phyloP scores from a whole-genome alignment of 2,113 vertebrate genomes.

The Eira barbara region DNA sequence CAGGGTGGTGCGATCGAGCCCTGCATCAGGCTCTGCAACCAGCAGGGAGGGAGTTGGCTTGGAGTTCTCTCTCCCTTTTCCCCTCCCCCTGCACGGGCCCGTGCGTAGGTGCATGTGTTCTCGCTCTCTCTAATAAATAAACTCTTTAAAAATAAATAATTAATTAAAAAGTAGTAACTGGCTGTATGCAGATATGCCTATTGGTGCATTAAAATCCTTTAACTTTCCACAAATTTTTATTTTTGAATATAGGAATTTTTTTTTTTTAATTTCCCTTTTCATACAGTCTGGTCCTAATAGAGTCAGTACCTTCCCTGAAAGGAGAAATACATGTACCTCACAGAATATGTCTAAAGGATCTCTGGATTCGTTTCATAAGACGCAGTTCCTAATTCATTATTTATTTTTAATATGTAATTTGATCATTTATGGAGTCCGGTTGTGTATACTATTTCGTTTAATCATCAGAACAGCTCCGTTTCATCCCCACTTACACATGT shows the following conservation, averaged over 20 bases:
- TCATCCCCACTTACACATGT: background rate
- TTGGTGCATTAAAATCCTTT: background rate
- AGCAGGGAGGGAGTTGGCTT: too few relatives aligned
- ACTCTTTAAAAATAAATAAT: too few relatives aligned
- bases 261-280: background rate
- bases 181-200: background rate
- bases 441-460: background rate
- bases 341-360: background rate
- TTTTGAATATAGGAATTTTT: background rate
- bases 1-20: too few relatives aligned
- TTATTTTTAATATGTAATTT: constrained; percentile 2
- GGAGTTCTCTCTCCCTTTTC: too few relatives aligned
- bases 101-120: too few relatives aligned
- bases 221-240: background rate
- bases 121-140: too few relatives aligned
- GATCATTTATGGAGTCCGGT: background rate
- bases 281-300: background rate
- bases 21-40: too few relatives aligned
- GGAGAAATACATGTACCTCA: background rate
- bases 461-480: background rate
- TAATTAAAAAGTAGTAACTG: background rate
- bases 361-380: background rate
- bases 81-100: too few relatives aligned
- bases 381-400: background rate
- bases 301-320: background rate